Conservation (phyloP, 2,797 vertebrate genomes). For the Hydrolagus colliei region DNA sequence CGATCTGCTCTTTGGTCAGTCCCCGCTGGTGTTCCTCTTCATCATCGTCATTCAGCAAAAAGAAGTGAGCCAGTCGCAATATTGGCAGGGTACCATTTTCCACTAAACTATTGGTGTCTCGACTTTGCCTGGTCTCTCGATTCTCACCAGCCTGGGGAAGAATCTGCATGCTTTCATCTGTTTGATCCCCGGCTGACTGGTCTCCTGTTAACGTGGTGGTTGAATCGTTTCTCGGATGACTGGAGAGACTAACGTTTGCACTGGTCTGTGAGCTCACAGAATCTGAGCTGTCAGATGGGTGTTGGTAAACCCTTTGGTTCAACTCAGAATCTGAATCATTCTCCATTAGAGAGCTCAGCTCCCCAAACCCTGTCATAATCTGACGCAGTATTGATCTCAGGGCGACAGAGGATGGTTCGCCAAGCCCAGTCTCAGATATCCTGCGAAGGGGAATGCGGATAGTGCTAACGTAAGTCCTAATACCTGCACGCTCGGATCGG, state of each 20-base stretch:
- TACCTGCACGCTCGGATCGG: conserved; percentile 77
- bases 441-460: conserved; percentile 82
- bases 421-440: conserved; percentile 77
- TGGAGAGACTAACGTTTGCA: not conserved
- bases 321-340: conserved; percentile 74
- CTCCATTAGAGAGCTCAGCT: conserved; percentile 87
- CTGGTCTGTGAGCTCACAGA: conserved; percentile 32
- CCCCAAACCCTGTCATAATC: conserved; percentile 90
- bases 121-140: conserved; percentile 54
- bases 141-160: conserved; percentile 39
- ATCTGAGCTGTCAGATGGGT: conserved; percentile 33
- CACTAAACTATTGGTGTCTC: conserved; percentile 72
- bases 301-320: conserved; percentile 43
- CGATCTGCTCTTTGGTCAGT: conserved; percentile 96
- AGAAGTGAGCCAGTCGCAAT: conserved; percentile 82
- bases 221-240: conserved; percentile 30
- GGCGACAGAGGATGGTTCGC: conserved; percentile 78
- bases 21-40: conserved; percentile 73
- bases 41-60: conserved; percentile 80
- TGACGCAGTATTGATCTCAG: conserved; percentile 83
- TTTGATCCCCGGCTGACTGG: conserved; percentile 29
- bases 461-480: conserved; percentile 86
- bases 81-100: conserved; percentile 83
- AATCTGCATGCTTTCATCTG: conserved; percentile 35
- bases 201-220: conserved; percentile 29